These are phyloP conservation scores for Lutraria rhynchaena DNA, from an alignment of 1,140 invertebrate genomes.

Conservation along the genomic window DNA sequence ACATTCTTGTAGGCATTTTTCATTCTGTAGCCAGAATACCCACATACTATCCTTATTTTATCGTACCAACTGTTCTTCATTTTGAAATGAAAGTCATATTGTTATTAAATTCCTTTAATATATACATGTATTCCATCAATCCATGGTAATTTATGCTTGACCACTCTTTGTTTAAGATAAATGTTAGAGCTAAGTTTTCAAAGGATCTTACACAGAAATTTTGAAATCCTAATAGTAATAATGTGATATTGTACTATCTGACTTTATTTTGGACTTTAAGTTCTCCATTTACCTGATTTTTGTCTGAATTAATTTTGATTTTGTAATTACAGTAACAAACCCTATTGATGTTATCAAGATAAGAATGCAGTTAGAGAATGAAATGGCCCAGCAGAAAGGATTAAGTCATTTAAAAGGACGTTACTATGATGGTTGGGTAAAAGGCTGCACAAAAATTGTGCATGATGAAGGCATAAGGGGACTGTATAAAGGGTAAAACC, in stretches of 20 bases:
- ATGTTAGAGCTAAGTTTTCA: no score
- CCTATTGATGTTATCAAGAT: slow-evolving; percentile 76
- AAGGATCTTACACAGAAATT: no score
- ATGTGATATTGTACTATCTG: neutral
- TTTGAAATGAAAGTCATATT: no score
- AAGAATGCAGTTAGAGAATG: slow-evolving; percentile 75
- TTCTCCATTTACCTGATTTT: neutral
- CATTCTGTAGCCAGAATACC: no score
- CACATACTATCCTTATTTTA: no score
- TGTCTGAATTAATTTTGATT: neutral
- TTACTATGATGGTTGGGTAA: slow-evolving; percentile 72
- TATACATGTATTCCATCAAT: no score
- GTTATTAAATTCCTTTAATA: no score
- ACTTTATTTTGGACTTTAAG: neutral
- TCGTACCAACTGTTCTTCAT: no score
- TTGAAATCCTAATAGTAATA: neutral
- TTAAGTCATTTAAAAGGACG: slow-evolving; percentile 57
- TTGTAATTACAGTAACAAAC: slow-evolving; percentile 70
- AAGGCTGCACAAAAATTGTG: slow-evolving; percentile 64
- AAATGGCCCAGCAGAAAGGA: slow-evolving; percentile 63
- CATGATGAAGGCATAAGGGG: slow-evolving; percentile 70
- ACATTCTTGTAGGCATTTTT: no score
- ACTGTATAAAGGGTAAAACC: slow-evolving; percentile 73
- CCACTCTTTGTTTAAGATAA: no score
- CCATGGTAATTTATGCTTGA: no score